Evolutionary conservation across 1,140 invertebrate genomes (phyloP), one percentile per base, ranked within the genome.

Genomic region (Orius insidiosus): DNA sequence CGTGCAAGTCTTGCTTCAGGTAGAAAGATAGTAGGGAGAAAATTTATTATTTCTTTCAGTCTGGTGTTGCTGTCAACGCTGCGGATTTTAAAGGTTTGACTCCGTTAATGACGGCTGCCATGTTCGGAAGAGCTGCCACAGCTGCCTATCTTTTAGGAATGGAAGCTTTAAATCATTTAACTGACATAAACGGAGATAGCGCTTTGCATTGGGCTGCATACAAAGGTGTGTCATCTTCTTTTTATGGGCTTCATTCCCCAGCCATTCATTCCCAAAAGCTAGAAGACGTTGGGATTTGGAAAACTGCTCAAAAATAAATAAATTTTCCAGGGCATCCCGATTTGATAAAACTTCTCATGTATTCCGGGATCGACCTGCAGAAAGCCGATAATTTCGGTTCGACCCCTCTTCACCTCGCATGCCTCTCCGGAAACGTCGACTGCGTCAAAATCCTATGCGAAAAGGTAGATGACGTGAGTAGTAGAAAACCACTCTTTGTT

Each of bases 121-220:
- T 92, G 80, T 92, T 90, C 63, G 87, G 87, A 6, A 74, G 85
- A 59, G 84, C 83, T 15, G 84, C 85, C 14, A 82, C 87, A 0
- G 85, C 86, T 1, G 83, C 84, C 0, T 92, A 84, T 65, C 64
- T 94, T 0, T 69, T 94, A 38, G 87, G 86, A 7, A 87, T 84
- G 72, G 85, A 81, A 18, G 85, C 80, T 9, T 64, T 83, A 1
- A 78, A 86, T 49, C 76, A 86, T 57, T 62, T 90, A 3, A 80
- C 83, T 5, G 86, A 94, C 57, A 85, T 86, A 52, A 90, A 92
- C 60, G 87, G 88, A 0, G 87, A 94, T 53, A 89, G 85, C 3
- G 87, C 87, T 0, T 63, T 92, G 4, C 87, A 94, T 56, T 94
- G 88, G 88, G 86, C 87, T 0, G 82, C 83, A 1, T 92, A 90